Conservation (phyloP, 2,113 vertebrate genomes). For the Fulica atra region DNA sequence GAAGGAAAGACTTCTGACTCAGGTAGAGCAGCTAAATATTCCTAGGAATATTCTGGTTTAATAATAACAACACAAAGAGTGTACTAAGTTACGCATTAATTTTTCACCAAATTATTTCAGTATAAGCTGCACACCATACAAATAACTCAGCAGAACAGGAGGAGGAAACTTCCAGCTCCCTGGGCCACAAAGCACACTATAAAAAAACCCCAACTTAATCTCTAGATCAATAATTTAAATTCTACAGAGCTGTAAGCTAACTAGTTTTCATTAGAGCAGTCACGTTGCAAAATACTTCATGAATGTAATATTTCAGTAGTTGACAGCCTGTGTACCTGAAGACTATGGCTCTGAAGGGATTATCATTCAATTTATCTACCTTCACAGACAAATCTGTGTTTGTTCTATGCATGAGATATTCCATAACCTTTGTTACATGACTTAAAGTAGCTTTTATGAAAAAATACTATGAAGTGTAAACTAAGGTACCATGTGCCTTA, state of each 20-base stretch:
- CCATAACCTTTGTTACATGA: background rate
- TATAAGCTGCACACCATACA: background rate
- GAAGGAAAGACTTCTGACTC: background rate
- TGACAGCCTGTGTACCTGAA: background rate
- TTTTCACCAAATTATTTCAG: background rate
- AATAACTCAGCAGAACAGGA: background rate
- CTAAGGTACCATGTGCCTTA: background rate
- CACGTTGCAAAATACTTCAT: background rate
- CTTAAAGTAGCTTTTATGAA: background rate
- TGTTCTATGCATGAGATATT: background rate
- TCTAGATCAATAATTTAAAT: background rate
- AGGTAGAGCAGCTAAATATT: background rate
- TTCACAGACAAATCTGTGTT: background rate
- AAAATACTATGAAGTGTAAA: background rate
- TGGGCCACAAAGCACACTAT: background rate
- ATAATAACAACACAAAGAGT: background rate
- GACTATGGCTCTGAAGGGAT: background rate
- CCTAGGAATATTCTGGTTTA: background rate
- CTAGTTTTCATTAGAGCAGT: background rate
- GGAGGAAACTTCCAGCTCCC: background rate
- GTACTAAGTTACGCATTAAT: background rate
- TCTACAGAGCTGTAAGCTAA: background rate
- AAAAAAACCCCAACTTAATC: background rate
- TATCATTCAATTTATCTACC: background rate
- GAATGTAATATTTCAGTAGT: background rate